Base-by-base conservation (phyloP, 2,113 vertebrate genomes). In the Percina caprodes region DNA sequence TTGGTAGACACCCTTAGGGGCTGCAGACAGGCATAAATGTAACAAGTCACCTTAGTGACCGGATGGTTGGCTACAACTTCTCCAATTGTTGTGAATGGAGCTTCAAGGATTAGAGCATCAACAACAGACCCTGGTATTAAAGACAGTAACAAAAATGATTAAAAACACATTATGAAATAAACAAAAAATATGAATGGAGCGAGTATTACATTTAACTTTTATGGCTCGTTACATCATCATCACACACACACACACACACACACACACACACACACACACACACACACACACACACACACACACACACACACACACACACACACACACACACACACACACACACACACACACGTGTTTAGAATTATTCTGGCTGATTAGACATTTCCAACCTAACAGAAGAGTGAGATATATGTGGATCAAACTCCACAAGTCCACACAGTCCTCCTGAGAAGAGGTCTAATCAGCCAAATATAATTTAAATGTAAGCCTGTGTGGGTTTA, bases 71-170 rank as follows among this genome's bases (percentile, higher is more conserved):
- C 74, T 0, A 82, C 91, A 0, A 92, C 95, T 0, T 96, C 94
- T 18, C 94, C 91, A 0, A 97, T 90, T 77, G 84, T 95, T 46
- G 96, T 97, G 92, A 93, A 97, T 0, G 97, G 80, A 1, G 93
- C 89, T 74, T 97, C 94, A 24, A 97, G 92, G 16, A 97, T 67
- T 0, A 97, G 7, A 0, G 95, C 96, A 7, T 95, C 96, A 1
- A 91, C 87, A 42, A 79, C 80, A 39, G 83, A 86, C 1, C 83
- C 91, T 93, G 52, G 39, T 26, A 3, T 42, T 18, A 55, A 61
- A 80, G 16, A 84, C 5, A 33, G 4, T 12, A 5, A 18, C 8
- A 30, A 15, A 42, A n/a, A 26, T 13, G 2, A 66, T 46, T 33
- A 63, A 8, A 35, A 51, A 70, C 21, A 15, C 5, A 70, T 12